phyloP scores from a whole-genome alignment of 2,113 vertebrate species.

The Notechis scutatus region DNA sequence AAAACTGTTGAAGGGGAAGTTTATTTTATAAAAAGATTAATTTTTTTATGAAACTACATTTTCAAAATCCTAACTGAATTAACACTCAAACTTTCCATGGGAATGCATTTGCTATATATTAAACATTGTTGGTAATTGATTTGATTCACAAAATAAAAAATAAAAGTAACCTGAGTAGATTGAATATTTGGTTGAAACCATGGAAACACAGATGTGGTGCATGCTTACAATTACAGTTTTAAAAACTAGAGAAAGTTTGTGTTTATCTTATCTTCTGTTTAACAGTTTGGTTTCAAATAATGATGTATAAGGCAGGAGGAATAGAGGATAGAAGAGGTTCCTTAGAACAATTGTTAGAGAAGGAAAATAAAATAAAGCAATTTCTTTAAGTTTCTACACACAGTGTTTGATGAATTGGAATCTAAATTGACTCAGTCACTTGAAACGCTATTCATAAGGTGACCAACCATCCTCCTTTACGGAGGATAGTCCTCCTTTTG shows the following conservation, averaged over 20 bases:
- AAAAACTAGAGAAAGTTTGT: background rate
- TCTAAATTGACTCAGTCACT: background rate
- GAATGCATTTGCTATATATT: background rate
- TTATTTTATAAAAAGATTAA: background rate
- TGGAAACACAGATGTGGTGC: background rate
- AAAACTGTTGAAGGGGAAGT: background rate
- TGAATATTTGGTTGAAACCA: background rate
- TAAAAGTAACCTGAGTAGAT: background rate
- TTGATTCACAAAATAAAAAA: background rate
- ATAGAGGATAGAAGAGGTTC: background rate
- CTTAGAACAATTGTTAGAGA: background rate
- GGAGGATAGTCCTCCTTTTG: too few relatives aligned
- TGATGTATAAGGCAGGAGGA: background rate
- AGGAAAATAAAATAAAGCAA: background rate
- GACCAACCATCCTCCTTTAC: too few relatives aligned
- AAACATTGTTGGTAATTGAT: background rate
- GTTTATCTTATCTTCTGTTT: background rate
- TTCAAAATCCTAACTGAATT: background rate
- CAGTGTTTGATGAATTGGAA: background rate
- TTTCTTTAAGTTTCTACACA: background rate
- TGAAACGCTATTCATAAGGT: background rate
- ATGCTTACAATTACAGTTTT: background rate
- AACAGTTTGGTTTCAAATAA: background rate
- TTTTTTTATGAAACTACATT: background rate
- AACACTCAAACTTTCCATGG: background rate